phyloP scores from a whole-genome alignment of 2,113 vertebrate genomes.

The Psephotus haematonotus region DNA sequence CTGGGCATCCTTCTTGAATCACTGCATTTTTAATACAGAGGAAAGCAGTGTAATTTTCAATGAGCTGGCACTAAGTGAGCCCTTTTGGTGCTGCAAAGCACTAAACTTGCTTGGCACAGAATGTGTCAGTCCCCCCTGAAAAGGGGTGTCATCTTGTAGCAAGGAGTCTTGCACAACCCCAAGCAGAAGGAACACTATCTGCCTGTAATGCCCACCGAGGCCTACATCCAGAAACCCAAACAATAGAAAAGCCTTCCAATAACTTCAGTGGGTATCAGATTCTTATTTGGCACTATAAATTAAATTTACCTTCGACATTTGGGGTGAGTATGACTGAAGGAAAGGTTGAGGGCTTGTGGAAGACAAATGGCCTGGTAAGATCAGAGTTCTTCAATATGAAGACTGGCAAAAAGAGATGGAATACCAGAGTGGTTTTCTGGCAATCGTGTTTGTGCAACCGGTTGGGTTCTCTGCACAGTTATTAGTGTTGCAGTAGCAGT shows the following conservation, averaged over 20 bases:
- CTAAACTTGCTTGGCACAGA: not conserved
- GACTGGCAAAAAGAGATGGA: not conserved
- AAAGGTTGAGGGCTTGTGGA: not conserved
- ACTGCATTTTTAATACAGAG: not conserved
- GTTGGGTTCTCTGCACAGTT: not conserved
- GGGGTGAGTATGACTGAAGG: too few species aligned
- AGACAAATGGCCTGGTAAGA: accelerated
- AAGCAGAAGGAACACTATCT: not conserved
- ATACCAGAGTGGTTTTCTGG: not conserved
- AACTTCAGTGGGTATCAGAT: not conserved
- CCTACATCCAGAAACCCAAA: not conserved
- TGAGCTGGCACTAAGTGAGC: not conserved
- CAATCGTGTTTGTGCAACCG: accelerated
- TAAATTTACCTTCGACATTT: accelerated
- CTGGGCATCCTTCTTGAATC: not conserved
- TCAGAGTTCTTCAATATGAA: accelerated
- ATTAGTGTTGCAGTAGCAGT: too few species aligned
- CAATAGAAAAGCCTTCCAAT: accelerated
- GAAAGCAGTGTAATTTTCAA: not conserved
- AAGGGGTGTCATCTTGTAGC: not conserved
- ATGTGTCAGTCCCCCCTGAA: not conserved
- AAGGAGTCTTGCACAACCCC: not conserved
- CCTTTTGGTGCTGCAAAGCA: not conserved
- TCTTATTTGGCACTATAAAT: not conserved
- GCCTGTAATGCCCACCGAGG: not conserved